Percentiles rank a stretch among this genome's conserved stretches.
Evolutionary conservation across 2,113 vertebrate species (phyloP).

Genomic region (Alosa alosa): DNA sequence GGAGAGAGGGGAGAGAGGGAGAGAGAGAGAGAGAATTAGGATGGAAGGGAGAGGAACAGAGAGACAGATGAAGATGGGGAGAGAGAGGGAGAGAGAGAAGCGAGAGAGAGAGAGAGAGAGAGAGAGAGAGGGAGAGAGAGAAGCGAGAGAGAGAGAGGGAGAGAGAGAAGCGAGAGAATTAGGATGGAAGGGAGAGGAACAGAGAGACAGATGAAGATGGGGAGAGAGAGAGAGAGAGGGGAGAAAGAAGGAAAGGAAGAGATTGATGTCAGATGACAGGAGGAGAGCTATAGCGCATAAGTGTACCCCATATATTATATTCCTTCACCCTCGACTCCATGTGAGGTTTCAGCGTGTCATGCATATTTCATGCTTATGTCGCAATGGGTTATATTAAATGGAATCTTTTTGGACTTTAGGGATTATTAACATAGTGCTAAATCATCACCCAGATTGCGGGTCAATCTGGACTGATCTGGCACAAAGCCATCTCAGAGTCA

Average conservation of each 20-base stretch:
- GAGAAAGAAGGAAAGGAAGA: not conserved
- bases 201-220: not conserved
- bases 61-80: too few species aligned
- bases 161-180: not conserved
- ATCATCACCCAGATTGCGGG: not conserved
- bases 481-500: not conserved
- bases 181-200: not conserved
- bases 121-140: not conserved
- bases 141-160: not conserved
- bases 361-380: not conserved
- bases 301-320: not conserved
- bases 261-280: not conserved
- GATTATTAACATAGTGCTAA: not conserved
- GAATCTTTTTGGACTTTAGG: not conserved
- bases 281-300: not conserved
- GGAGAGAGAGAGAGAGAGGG: not conserved
- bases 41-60: too few species aligned
- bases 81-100: not conserved
- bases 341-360: not conserved
- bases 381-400: not conserved
- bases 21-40: not conserved
- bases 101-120: not conserved
- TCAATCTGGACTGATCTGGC: not conserved
- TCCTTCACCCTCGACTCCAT: not conserved
- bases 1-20: not conserved